Conservation (phyloP, 1,140 invertebrate species). For the Aphis craccivora region DNA sequence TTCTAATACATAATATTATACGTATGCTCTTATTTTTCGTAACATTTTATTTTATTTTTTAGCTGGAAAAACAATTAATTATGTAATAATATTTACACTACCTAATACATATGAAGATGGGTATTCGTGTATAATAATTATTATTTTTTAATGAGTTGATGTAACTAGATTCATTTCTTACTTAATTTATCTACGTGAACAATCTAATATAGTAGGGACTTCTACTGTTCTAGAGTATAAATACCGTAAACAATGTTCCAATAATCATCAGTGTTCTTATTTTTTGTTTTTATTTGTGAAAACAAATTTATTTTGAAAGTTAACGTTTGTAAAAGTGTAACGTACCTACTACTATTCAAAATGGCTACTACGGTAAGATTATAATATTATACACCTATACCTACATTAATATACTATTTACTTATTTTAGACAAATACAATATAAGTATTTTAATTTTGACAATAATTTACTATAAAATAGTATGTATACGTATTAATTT, state of each 20-base stretch:
- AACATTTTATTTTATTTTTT: neutral
- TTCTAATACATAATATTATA: neutral
- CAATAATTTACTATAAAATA: neutral
- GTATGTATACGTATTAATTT: neutral
- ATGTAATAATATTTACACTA: neutral
- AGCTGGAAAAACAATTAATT: neutral
- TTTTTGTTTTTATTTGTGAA: neutral
- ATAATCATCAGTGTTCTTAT: neutral
- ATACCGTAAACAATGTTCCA: neutral
- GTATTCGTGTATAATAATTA: neutral
- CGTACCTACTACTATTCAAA: neutral
- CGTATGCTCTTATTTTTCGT: neutral
- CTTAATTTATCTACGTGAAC: neutral
- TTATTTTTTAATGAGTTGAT: constrained; percentile 10
- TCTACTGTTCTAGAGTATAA: neutral
- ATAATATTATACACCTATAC: neutral
- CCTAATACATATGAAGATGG: neutral
- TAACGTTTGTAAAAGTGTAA: neutral
- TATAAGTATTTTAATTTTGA: neutral
- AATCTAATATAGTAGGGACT: neutral
- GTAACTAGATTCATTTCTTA: neutral
- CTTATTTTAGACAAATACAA: neutral
- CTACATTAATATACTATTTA: neutral
- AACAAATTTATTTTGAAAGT: neutral
- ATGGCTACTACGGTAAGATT: neutral